phyloP scores from a whole-genome alignment of 2,888 invertebrate genomes.

The Argynnis bischoffii region DNA sequence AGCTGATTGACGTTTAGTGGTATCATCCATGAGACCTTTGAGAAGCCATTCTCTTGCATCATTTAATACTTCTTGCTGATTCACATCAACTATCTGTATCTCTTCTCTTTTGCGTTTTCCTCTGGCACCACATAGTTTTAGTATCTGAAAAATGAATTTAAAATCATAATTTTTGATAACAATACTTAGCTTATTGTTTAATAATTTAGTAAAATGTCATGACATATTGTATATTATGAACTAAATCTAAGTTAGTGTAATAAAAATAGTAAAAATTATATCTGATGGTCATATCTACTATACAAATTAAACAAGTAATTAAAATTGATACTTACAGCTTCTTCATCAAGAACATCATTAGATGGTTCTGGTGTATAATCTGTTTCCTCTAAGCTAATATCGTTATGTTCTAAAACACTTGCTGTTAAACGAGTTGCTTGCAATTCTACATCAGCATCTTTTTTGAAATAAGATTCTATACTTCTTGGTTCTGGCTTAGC shows the following conservation, averaged over 20 bases:
- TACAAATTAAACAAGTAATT: neutral
- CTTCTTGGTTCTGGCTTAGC: slow-evolving; percentile 48
- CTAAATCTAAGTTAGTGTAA: neutral
- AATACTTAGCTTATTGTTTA: neutral
- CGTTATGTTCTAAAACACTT: slow-evolving; percentile 10
- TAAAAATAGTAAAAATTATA: neutral
- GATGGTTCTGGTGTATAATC: slow-evolving; percentile 20
- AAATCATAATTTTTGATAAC: neutral
- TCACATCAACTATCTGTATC: slow-evolving; percentile 91
- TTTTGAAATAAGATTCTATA: slow-evolving; percentile 69
- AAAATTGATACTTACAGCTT: slow-evolving; percentile 62
- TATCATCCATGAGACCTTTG: slow-evolving; percentile 89
- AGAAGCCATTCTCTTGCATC: slow-evolving; percentile 92
- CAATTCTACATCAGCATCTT: slow-evolving; percentile 47
- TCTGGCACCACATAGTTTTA: slow-evolving; percentile 86
- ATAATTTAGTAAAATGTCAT: too few species aligned
- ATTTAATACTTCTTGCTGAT: slow-evolving; percentile 90
- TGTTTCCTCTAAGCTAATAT: slow-evolving; percentile 19
- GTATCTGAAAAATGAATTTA: slow-evolving; percentile 65
- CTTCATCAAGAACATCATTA: slow-evolving; percentile 60
- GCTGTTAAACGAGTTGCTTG: slow-evolving; percentile 43
- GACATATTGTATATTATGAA: neutral
- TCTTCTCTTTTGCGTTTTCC: slow-evolving; percentile 85
- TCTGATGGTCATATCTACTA: neutral
- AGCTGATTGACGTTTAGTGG: slow-evolving; percentile 75